Percentiles rank a stretch among this genome's conserved stretches.
These are phyloP conservation scores for Circaetus cinerascens DNA, from an alignment of 2,113 vertebrate genomes.

Conservation along the genomic window DNA sequence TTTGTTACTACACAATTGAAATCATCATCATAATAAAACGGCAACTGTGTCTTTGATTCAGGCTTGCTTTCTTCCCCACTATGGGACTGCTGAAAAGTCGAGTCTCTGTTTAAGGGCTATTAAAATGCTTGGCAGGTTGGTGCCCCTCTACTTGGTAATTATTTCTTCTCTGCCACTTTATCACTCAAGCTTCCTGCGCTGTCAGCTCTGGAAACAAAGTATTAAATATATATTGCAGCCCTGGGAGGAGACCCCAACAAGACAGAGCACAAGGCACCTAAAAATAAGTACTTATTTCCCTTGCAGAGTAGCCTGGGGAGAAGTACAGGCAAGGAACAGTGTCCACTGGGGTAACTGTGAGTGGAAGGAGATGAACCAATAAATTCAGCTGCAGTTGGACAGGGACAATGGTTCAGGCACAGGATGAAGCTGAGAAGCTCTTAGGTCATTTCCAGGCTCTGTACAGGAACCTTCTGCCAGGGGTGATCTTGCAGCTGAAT, in stretches of 20 bases:
- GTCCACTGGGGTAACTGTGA: not conserved
- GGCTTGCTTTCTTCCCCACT: not conserved
- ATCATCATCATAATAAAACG: not conserved
- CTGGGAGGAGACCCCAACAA: not conserved
- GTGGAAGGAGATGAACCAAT: not conserved
- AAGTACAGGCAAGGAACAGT: not conserved
- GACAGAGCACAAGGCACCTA: not conserved
- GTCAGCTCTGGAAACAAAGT: slow-evolving; percentile 15
- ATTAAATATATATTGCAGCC: slow-evolving; percentile 27
- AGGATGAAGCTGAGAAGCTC: not conserved
- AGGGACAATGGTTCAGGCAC: not conserved
- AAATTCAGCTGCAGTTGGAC: not conserved
- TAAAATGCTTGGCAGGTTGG: not conserved
- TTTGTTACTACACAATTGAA: not conserved
- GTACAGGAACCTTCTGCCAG: not conserved
- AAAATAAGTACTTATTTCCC: slow-evolving; percentile 42
- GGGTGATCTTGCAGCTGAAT: not conserved
- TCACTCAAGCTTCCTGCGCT: not conserved
- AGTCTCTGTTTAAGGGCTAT: not conserved
- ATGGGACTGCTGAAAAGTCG: not conserved
- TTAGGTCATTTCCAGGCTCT: not conserved
- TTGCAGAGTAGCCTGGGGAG: slow-evolving; percentile 4
- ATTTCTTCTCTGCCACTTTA: slow-evolving; percentile 1
- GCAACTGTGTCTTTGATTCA: not conserved
- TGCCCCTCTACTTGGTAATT: not conserved